These are phyloP conservation scores for Sylvicapra grimmia DNA, from an alignment of 2,113 vertebrate species.

Conservation along the genomic window DNA sequence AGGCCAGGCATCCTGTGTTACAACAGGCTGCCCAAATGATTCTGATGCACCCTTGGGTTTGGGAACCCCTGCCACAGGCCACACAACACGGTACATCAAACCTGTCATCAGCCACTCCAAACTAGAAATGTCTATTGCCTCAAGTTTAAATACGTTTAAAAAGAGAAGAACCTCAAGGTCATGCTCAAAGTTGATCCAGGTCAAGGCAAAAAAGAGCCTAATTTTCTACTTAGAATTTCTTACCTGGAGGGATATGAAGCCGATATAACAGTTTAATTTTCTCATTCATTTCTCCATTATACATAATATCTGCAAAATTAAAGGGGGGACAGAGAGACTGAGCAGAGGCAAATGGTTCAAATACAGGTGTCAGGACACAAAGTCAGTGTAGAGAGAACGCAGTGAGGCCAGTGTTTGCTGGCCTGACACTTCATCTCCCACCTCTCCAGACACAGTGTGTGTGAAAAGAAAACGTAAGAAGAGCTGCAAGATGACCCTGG, in stretches of 20 bases:
- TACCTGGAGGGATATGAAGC: constrained; percentile 95
- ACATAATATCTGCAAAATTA: constrained; percentile 86
- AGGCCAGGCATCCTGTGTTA: not conserved
- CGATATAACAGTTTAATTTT: constrained; percentile 92
- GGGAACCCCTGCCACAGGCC: not conserved
- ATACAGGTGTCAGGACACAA: not conserved
- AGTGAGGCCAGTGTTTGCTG: not conserved
- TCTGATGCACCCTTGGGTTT: not conserved
- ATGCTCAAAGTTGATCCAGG: not conserved
- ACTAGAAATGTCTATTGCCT: not conserved
- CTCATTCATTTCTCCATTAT: constrained; percentile 95
- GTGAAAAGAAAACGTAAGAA: not conserved
- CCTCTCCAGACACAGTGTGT: not conserved
- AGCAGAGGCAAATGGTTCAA: not conserved
- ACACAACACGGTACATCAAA: not conserved
- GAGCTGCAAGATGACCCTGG: not conserved
- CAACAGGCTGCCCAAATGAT: not conserved
- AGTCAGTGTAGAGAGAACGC: not conserved
- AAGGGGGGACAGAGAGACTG: not conserved
- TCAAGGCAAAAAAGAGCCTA: not conserved
- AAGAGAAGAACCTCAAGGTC: not conserved
- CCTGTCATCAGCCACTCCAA: not conserved
- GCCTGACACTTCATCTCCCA: fast-evolving
- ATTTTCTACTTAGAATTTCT: constrained; percentile 37
- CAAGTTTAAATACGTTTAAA: not conserved